A percentile compares a stretch with the other conserved stretches of the same genome.
These are phyloP conservation scores for Rhinolophus ferrumequinum DNA, from an alignment of 2,113 vertebrate species.

Conservation along the genomic window DNA sequence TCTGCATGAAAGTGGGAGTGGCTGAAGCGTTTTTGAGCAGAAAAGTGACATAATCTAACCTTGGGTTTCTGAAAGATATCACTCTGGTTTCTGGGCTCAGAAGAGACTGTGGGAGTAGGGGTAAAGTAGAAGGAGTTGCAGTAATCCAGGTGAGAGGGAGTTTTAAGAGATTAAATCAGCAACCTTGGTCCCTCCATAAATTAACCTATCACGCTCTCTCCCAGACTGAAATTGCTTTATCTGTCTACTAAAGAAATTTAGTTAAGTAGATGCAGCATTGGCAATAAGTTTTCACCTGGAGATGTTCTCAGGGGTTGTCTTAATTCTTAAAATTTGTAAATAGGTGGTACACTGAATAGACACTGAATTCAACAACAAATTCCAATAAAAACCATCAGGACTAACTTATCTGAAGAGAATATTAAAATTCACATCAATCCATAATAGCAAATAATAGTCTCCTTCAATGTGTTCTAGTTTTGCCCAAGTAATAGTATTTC, in stretches of 20 bases:
- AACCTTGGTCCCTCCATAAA: background rate
- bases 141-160: background rate
- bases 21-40: background rate
- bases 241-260: background rate
- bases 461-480: slow-evolving; percentile 23
- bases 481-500: background rate
- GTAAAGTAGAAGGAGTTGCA: background rate
- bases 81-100: background rate
- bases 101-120: background rate
- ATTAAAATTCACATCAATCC: background rate
- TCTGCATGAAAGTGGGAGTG: background rate
- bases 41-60: background rate
- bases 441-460: background rate
- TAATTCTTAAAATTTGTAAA: slow-evolving; percentile 3
- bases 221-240: background rate
- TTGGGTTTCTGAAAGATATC: background rate
- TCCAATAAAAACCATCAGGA: background rate
- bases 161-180: background rate
- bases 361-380: background rate
- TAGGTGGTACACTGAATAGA: background rate
- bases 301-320: background rate
- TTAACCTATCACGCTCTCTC: background rate
- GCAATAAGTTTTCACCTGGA: background rate
- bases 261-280: background rate
- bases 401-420: background rate